These are phyloP conservation scores for Ondatra zibethicus DNA, from an alignment of 2,113 vertebrate species.

Conservation along the genomic window DNA sequence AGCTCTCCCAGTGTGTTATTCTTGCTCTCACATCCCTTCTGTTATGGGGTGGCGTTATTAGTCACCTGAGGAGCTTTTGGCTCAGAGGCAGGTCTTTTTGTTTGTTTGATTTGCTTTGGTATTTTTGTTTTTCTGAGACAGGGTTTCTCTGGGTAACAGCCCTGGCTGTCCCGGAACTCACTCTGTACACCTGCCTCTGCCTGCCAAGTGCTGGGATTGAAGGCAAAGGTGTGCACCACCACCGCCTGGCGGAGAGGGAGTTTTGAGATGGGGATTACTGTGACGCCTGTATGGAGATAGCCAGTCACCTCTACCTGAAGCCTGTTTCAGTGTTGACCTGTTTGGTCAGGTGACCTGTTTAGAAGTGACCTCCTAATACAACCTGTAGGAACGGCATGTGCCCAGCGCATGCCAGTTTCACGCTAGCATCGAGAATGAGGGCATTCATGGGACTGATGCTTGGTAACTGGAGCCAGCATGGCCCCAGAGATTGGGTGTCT, in stretches of 20 bases:
- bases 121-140: background rate
- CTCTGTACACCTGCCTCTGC: background rate
- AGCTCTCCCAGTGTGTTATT: no score
- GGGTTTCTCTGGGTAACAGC: background rate
- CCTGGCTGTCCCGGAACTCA: background rate
- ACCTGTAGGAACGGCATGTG: background rate
- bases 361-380: background rate
- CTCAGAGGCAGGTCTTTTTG: background rate
- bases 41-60: background rate
- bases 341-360: background rate
- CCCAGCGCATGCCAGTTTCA: background rate
- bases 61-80: background rate
- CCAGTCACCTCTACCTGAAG: background rate
- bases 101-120: background rate
- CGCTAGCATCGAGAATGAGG: background rate
- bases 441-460: constrained; percentile 8
- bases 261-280: background rate
- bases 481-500: constrained; percentile 70
- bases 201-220: background rate
- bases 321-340: background rate
- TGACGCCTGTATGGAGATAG: background rate
- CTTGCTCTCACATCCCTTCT: background rate
- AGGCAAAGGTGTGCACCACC: background rate
- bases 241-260: background rate
- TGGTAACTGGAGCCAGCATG: constrained; percentile 56